These are phyloP conservation scores for Macrobrachium rosenbergii DNA, from an alignment of 1,140 invertebrate genomes.

Conservation along the genomic window DNA sequence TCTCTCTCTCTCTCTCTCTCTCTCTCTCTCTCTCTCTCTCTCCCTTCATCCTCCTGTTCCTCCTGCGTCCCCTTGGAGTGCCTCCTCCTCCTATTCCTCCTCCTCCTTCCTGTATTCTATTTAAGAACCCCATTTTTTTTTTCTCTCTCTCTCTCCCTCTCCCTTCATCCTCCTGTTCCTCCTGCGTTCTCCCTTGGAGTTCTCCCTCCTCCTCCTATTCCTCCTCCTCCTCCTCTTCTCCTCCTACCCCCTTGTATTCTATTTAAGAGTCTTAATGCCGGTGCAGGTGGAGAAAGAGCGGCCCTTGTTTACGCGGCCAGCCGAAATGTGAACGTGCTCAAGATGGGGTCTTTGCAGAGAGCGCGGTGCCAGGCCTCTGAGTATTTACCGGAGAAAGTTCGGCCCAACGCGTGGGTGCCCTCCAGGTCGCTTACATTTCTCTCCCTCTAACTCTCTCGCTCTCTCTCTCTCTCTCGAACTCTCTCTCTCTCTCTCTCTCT, in stretches of 20 bases:
- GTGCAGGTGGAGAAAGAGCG: conserved; percentile 38
- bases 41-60: neutral
- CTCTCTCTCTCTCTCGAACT: no score
- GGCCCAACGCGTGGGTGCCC: neutral
- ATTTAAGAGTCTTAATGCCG: conserved; percentile 40
- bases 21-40: neutral
- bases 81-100: neutral
- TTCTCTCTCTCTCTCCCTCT: neutral
- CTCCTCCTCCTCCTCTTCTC: neutral
- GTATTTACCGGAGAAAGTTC: conserved; percentile 48
- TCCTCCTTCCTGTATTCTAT: no score
- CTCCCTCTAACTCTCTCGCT: neutral
- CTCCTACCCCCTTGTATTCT: conserved; percentile 1
- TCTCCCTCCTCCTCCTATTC: neutral
- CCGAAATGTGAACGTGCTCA: conserved; percentile 60
- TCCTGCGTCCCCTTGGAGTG: neutral
- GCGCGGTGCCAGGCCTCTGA: conserved; percentile 26
- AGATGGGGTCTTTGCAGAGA: conserved; percentile 34
- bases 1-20: neutral
- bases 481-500: neutral
- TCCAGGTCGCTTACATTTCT: conserved; percentile 7
- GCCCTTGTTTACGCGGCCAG: conserved; percentile 53
- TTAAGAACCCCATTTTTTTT: no score
- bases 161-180: neutral
- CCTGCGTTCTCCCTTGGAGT: neutral